Base-by-base conservation (phyloP, 2,797 vertebrate species). In the Pogoniulus pusillus region DNA sequence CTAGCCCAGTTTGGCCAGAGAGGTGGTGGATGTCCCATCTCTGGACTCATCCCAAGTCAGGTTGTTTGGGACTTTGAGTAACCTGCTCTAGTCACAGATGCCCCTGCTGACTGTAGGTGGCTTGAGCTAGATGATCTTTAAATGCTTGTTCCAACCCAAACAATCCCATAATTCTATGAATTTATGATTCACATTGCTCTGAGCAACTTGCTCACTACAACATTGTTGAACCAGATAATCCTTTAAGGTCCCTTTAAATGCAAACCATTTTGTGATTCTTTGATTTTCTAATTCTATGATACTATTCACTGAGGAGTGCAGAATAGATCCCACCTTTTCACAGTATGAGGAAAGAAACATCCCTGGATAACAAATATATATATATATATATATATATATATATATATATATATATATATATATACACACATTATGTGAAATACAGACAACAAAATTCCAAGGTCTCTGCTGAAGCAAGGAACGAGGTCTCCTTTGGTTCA, bases 251-350 rank as follows among this genome's bases (percentile, higher is more conserved):
- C 10, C 41, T 45, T 65, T 22, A 23, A 16, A 32, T 23, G 22
- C 22, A 65, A 65, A 32, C 7, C 22, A 26, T 24, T 26, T 30
- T n/a, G 24, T 47, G 37, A 63, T 64, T 64, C 55, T 13, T 12
- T 32, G 13, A 34, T 23, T 15, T 20, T 45, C 8, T 65, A 27
- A 41, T 63, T 63, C 55, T 32, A 9, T n/a, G 32, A 58, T 34
- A 24, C 30, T 32, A 10, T 59, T 47, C 39, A n/a, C 0, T 30
- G 32, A 89, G 10, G 49, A 39, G 27, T 19, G 16, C 26, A 19
- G 8, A 43, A 24, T 7, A 6, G 0, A 0, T 26, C 26, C 47
- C 23, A 5, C 26, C 41, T 58, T 30, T 27, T 30, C 32, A 17
- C 19, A 23, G n/a, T 26, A 62, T 65, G 41, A 58, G 24, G n/a